Evolutionary conservation across 2,888 invertebrate genomes (phyloP), one percentile per base, ranked within the genome.

Genomic region (Drosophila neutralis): DNA sequence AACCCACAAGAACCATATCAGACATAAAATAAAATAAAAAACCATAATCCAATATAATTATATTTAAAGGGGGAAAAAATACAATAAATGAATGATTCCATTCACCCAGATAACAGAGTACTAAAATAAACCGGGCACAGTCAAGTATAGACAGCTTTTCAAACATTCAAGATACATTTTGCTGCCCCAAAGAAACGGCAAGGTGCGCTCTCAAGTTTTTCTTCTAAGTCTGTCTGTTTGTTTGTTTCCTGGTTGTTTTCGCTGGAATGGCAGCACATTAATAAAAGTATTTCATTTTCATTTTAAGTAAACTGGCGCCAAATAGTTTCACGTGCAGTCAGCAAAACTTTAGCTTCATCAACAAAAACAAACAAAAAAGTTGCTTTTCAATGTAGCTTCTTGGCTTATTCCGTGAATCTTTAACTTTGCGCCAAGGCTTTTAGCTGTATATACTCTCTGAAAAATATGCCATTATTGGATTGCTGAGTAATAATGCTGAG

Each of bases 281-380:
- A 80, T 83, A 83, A 83, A 80, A 76, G 73, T 76, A 77, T 81
- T 81, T 80, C 73, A 80, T 78, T 80, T 78, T 79, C 75, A 70
- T 78, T 78, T 78, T 18, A 73, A 63, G 62, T 58, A 66, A 76
- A 76, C 70, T 73, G 80, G 74, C 83, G 71, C 74, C 80, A 83
- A 80, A 81, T 83, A 83, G 74, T 83, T 83, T 67, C 76, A 73
- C 76, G 67, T 68, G 64, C 54, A 78, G 79, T 79, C 71, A 72
- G 67, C 68, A 67, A 66, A 82, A 76, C 70, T 82, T 81, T 83
- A 66, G 36, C 61, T 64, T 51, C 70, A 83, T 82, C 79, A 75
- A 69, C 73, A 72, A 80, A 75, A 33, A 62, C n/a, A 45, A 74
- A 56, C 11, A 45, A 58, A 61, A 66, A 60, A 76, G 35, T 62